phyloP scores from a whole-genome alignment of 2,113 vertebrate genomes.

The Sylvia atricapilla region DNA sequence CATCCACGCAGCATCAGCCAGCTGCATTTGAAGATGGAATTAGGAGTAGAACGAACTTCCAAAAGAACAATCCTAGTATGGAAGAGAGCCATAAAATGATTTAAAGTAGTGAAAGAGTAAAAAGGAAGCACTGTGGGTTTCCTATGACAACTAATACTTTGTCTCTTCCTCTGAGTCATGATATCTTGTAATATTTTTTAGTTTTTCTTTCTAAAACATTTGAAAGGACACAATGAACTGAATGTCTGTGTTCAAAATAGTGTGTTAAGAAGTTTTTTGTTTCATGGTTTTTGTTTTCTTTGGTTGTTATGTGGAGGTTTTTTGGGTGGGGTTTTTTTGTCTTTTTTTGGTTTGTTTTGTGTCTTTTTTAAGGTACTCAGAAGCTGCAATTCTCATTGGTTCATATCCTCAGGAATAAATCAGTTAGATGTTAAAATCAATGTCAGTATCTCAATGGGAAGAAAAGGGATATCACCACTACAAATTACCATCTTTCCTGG shows the following conservation, averaged over 20 bases:
- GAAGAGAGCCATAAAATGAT: conserved; percentile 28
- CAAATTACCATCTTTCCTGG: neutral
- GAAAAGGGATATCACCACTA: neutral
- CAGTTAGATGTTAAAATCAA: neutral
- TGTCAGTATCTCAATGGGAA: neutral
- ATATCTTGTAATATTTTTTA: neutral
- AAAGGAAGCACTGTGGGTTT: conserved; percentile 14
- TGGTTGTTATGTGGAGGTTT: neutral
- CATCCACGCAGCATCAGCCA: conserved; percentile 14
- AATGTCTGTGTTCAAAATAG: neutral
- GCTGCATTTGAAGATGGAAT: conserved; percentile 48
- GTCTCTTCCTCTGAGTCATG: neutral
- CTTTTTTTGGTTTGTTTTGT: too few relatives aligned
- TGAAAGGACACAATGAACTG: neutral
- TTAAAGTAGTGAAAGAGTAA: conserved; percentile 35
- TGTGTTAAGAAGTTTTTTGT: neutral
- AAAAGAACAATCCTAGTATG: conserved; percentile 19
- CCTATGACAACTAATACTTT: neutral
- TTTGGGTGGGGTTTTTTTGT: too few relatives aligned
- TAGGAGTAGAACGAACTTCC: conserved; percentile 38
- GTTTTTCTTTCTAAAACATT: neutral
- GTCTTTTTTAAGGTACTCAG: neutral
- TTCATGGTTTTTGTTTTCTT: neutral
- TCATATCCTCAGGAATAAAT: neutral
- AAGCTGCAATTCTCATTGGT: neutral